Evolutionary conservation across 2,888 invertebrate genomes (phyloP).

Genomic region (Notodonta dromedarius): DNA sequence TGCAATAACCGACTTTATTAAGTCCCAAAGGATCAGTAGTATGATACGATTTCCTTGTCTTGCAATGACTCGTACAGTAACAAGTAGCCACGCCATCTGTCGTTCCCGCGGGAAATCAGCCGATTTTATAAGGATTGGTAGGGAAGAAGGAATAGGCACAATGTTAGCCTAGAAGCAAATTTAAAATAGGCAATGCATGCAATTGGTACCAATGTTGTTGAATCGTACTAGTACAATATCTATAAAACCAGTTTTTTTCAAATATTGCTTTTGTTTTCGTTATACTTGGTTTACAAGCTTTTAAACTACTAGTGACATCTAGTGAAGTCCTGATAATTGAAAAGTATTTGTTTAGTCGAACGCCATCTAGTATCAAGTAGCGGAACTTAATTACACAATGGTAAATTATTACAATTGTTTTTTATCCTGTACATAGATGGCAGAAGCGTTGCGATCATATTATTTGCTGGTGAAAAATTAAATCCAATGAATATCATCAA

Average conservation of each 20-base stretch:
- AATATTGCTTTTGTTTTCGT: too few species aligned
- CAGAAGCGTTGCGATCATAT: not conserved
- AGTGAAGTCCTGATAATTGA: not conserved
- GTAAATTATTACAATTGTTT: not conserved
- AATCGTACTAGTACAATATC: too few species aligned
- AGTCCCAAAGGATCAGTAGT: not conserved
- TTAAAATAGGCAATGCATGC: too few species aligned
- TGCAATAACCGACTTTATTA: not conserved
- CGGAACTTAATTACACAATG: not conserved
- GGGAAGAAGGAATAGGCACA: not conserved
- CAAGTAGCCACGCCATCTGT: conserved; percentile 7
- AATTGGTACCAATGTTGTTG: too few species aligned
- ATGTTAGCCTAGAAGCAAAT: too few species aligned
- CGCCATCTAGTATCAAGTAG: conserved; percentile 28
- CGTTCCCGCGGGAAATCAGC: conserved; percentile 40
- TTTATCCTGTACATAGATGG: not conserved
- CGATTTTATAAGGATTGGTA: conserved; percentile 13
- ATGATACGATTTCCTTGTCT: not conserved
- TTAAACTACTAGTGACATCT: not conserved
- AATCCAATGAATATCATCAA: too few species aligned
- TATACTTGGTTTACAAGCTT: not conserved
- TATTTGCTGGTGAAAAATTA: too few species aligned
- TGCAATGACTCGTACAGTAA: conserved; percentile 26
- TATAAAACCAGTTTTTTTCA: too few species aligned
- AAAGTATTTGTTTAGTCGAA: not conserved